Conservation (phyloP, 2,888 invertebrate species). For the Mylabris sibirica region DNA sequence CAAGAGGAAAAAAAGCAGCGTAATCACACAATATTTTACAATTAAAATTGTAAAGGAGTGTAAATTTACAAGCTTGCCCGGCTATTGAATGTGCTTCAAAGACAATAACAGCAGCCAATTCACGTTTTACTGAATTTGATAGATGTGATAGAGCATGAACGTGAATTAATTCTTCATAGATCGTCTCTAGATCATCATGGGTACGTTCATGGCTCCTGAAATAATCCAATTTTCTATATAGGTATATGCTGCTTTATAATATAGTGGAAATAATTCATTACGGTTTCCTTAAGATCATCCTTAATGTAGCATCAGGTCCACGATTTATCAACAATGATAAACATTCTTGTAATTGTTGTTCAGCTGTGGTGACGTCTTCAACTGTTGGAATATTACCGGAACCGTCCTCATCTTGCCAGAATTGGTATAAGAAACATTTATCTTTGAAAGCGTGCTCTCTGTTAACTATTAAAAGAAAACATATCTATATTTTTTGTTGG, state of each 20-base stretch:
- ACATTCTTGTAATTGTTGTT: conserved; percentile 74
- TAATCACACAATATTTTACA: conserved; percentile 1
- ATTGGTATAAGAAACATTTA: conserved; percentile 83
- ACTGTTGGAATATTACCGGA: conserved; percentile 64
- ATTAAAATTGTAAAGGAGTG: not conserved
- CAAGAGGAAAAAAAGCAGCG: no score
- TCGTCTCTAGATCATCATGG: conserved; percentile 79
- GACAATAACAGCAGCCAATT: conserved; percentile 79
- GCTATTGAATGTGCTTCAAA: conserved; percentile 81
- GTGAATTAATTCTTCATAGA: conserved; percentile 83
- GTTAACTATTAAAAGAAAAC: conserved; percentile 66
- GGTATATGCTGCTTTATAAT: no score
- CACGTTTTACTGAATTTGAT: conserved; percentile 81
- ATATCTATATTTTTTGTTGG: no score
- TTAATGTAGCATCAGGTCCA: conserved; percentile 79
- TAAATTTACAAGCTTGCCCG: conserved; percentile 71
- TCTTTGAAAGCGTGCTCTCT: conserved; percentile 83
- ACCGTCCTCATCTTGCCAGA: conserved; percentile 76
- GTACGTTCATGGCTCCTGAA: conserved; percentile 78
- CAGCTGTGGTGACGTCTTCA: conserved; percentile 71
- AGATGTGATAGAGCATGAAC: conserved; percentile 83
- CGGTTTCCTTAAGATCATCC: conserved; percentile 83
- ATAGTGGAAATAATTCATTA: conserved; percentile 61
- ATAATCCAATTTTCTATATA: conserved; percentile 24
- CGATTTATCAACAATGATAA: conserved; percentile 72